Evolutionary conservation across 2,888 invertebrate species (phyloP).

Genomic region (Philopedon plagiatum): DNA sequence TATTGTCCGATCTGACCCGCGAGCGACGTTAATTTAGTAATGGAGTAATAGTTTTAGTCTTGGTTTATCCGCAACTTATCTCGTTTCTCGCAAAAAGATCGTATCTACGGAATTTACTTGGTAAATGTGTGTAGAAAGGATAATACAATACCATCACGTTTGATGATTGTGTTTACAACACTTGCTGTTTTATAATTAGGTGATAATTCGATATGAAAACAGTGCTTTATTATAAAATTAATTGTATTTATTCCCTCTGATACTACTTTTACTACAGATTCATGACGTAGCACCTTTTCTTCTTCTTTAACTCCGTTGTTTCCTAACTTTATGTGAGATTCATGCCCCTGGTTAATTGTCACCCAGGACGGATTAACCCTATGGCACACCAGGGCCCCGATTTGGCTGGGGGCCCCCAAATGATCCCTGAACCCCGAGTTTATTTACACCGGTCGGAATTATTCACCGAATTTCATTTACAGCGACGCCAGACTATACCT

Average conservation of each 20-base stretch:
- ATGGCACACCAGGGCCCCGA: too few relatives aligned
- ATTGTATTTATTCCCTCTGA: neutral
- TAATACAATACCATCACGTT: slow-evolving; percentile 48
- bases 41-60: slow-evolving; percentile 50
- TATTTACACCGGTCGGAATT: too few relatives aligned
- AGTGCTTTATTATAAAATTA: slow-evolving; percentile 13
- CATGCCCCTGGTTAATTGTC: too few relatives aligned
- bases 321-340: too few relatives aligned
- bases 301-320: too few relatives aligned
- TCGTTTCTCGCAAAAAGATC: slow-evolving; percentile 43
- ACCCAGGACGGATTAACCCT: too few relatives aligned
- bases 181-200: slow-evolving; percentile 40
- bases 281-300: neutral
- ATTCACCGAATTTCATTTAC: too few relatives aligned
- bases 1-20: slow-evolving; percentile 59
- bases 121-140: slow-evolving; percentile 50
- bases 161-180: slow-evolving; percentile 45
- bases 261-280: neutral
- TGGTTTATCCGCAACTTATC: slow-evolving; percentile 39
- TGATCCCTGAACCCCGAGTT: too few relatives aligned
- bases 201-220: slow-evolving; percentile 36
- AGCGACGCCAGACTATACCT: too few relatives aligned
- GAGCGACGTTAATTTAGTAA: slow-evolving; percentile 50
- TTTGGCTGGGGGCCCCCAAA: too few relatives aligned
- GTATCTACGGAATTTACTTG: slow-evolving; percentile 45